A percentile compares a stretch with the other conserved stretches of the same genome.
phyloP scores from a whole-genome alignment of 2,888 invertebrate species.

The Eudasyphora cyanicolor region DNA sequence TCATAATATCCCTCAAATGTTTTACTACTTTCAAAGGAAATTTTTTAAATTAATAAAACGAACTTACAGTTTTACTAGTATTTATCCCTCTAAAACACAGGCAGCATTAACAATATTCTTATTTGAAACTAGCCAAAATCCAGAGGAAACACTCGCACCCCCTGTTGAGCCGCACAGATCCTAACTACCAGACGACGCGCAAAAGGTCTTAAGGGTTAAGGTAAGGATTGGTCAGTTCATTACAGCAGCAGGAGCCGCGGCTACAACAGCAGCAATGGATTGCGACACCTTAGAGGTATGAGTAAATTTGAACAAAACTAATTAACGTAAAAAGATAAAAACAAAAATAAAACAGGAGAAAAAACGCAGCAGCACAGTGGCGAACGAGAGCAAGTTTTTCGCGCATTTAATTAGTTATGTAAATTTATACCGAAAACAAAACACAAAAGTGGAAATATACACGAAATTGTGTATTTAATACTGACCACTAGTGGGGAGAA shows the following conservation, averaged over 20 bases:
- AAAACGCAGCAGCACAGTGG: conserved; percentile 34
- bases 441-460: conserved; percentile 12
- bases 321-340: conserved; percentile 43
- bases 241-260: conserved; percentile 41
- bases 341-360: neutral
- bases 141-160: conserved; percentile 35
- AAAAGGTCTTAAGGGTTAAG: conserved; percentile 61
- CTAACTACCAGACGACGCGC: conserved; percentile 15
- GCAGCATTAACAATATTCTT: neutral
- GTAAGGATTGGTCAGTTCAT: conserved; percentile 55
- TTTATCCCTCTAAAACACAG: neutral
- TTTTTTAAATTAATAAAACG: neutral
- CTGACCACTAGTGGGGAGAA: conserved; percentile 46
- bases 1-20: neutral
- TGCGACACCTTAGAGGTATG: conserved; percentile 36
- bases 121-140: neutral
- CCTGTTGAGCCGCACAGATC: conserved; percentile 37
- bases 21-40: neutral
- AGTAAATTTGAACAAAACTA: conserved; percentile 35
- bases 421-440: conserved; percentile 43
- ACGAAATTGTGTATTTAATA: neutral
- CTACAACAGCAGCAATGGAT: too few species aligned
- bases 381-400: conserved; percentile 39
- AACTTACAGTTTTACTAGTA: too few species aligned
- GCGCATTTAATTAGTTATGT: conserved; percentile 55